Evolutionary conservation across 1,140 invertebrate species (phyloP).

Genomic region (Drosophila leontia): DNA sequence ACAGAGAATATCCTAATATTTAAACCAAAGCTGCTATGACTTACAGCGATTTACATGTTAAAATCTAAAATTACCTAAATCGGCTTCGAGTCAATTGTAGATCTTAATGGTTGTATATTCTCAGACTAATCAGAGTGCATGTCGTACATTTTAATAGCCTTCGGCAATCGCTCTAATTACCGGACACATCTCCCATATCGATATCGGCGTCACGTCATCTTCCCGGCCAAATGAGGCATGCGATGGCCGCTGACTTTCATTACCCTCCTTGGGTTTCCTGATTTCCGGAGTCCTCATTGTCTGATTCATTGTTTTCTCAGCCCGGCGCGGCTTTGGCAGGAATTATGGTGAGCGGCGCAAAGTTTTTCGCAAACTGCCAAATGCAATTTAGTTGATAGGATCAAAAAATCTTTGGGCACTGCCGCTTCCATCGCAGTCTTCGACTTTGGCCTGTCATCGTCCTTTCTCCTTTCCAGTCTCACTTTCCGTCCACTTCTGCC

Average conservation of each 20-base stretch:
- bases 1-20: not conserved
- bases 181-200: slow-evolving; percentile 31
- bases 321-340: slow-evolving; percentile 23
- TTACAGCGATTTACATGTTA: not conserved
- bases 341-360: slow-evolving; percentile 69
- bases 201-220: slow-evolving; percentile 41
- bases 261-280: slow-evolving; percentile 1
- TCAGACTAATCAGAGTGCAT: not conserved
- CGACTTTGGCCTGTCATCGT: slow-evolving; percentile 44
- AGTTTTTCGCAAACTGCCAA: slow-evolving; percentile 82
- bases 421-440: slow-evolving; percentile 16
- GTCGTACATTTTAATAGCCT: slow-evolving; percentile 23
- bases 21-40: not conserved
- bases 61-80: not conserved
- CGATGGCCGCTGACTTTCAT: slow-evolving; percentile 41
- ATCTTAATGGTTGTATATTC: not conserved
- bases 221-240: slow-evolving; percentile 50
- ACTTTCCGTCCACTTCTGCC: not conserved
- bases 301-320: slow-evolving; percentile 53
- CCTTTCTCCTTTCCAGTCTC: slow-evolving; percentile 5
- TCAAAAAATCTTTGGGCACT: slow-evolving; percentile 79
- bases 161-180: slow-evolving; percentile 33
- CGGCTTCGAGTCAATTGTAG: not conserved
- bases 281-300: not conserved
- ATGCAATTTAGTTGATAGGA: slow-evolving; percentile 83